Evolutionary conservation across 2,797 vertebrate genomes (phyloP).

Genomic region (Xenentodon cancila): DNA sequence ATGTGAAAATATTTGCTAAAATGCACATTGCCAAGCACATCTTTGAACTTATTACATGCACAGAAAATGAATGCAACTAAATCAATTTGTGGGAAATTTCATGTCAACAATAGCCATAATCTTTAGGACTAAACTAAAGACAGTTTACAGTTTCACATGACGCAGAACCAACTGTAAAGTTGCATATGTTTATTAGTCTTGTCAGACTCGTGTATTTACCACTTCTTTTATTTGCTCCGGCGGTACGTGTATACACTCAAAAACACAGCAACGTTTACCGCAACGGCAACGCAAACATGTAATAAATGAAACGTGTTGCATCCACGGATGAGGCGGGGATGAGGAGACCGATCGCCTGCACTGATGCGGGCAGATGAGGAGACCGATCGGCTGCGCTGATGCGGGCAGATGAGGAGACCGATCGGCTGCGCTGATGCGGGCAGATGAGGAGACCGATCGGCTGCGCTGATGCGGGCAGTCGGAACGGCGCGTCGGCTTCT

Average conservation of each 20-base stretch:
- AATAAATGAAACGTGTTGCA: conserved; percentile 52
- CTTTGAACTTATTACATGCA: conserved; percentile 40
- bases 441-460: conserved; percentile 58
- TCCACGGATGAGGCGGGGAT: conserved; percentile 36
- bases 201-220: conserved; percentile 55
- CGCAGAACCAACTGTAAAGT: conserved; percentile 26
- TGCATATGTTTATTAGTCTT: conserved; percentile 44
- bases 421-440: conserved; percentile 43
- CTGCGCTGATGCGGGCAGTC: conserved; percentile 67
- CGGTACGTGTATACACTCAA: conserved; percentile 41
- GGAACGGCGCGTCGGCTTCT: conserved; percentile 65
- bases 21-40: conserved; percentile 51
- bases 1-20: conserved; percentile 52
- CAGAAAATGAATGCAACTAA: conserved; percentile 57
- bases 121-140: conserved; percentile 37
- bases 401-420: conserved; percentile 58
- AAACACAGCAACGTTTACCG: conserved; percentile 27
- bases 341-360: conserved; percentile 59
- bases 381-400: conserved; percentile 48
- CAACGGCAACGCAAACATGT: conserved; percentile 42
- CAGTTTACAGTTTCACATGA: conserved; percentile 30
- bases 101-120: conserved; percentile 62
- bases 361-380: conserved; percentile 57
- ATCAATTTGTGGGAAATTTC: conserved; percentile 56
- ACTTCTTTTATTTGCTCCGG: conserved; percentile 41